phyloP scores from a whole-genome alignment of 1,140 invertebrate species.

The Babylonia areolata region DNA sequence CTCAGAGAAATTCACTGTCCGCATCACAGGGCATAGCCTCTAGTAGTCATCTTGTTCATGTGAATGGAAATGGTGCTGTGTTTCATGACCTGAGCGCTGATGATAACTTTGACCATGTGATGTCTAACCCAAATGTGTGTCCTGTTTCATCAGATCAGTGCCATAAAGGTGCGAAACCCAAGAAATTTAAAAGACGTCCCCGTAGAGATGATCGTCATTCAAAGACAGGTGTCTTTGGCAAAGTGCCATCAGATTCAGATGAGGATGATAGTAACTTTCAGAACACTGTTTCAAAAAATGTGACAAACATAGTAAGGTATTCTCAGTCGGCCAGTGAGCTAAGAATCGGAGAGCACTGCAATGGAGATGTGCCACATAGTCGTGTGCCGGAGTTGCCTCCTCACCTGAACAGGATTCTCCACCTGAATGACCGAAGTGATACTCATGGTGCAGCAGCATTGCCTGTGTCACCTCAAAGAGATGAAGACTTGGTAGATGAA shows the following conservation, averaged over 20 bases:
- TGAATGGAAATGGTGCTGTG: background rate
- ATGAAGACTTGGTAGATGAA: constrained; percentile 55
- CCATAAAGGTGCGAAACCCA: constrained; percentile 9
- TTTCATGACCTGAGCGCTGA: background rate
- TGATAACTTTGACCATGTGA: constrained; percentile 1
- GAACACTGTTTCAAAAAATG: background rate
- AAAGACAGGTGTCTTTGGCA: background rate
- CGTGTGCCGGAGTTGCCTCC: background rate
- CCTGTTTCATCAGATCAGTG: background rate
- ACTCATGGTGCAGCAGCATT: background rate
- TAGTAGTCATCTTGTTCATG: background rate
- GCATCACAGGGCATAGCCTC: background rate
- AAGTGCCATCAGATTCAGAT: background rate
- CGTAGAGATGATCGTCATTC: constrained; percentile 9
- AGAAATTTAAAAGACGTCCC: background rate
- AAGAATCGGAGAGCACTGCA: background rate
- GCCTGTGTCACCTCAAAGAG: background rate
- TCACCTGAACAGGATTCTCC: background rate
- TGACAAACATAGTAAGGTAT: background rate
- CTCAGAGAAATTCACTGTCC: background rate
- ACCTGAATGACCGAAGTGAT: background rate
- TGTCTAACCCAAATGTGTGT: background rate
- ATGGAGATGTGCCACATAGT: background rate
- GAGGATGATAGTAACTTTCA: background rate
- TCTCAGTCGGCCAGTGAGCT: background rate